Conservation (phyloP, 1,140 invertebrate genomes). For the Thaumatotibia leucotreta region DNA sequence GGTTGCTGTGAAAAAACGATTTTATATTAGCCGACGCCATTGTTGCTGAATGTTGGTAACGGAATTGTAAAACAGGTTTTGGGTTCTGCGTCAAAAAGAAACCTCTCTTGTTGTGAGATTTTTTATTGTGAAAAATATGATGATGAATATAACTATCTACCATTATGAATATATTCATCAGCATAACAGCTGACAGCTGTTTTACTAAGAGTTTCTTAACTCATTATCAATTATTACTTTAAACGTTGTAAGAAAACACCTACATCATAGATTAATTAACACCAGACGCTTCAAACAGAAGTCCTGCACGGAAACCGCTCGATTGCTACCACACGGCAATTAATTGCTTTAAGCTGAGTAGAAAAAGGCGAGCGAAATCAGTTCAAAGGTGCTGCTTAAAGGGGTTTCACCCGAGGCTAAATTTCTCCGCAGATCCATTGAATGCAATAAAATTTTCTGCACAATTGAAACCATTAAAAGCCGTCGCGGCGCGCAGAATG, state of each 20-base stretch:
- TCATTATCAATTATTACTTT: too few relatives aligned
- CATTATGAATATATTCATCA: too few relatives aligned
- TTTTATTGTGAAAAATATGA: too few relatives aligned
- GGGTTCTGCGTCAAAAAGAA: not conserved
- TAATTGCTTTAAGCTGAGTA: not conserved
- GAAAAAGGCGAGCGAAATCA: slow-evolving; percentile 7
- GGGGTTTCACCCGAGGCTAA: slow-evolving; percentile 33
- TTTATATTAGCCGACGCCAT: slow-evolving; percentile 2
- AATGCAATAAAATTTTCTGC: slow-evolving; percentile 71
- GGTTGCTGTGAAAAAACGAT: slow-evolving; percentile 24
- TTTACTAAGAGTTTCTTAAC: too few relatives aligned
- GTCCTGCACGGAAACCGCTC: not conserved
- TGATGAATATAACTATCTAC: too few relatives aligned
- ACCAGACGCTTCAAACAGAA: too few relatives aligned
- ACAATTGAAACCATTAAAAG: slow-evolving; percentile 70
- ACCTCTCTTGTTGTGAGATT: too few relatives aligned
- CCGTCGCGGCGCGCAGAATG: slow-evolving; percentile 49
- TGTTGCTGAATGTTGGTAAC: not conserved
- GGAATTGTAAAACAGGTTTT: not conserved
- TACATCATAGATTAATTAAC: too few relatives aligned
- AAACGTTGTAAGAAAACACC: too few relatives aligned
- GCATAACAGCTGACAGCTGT: too few relatives aligned
- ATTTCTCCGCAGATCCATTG: slow-evolving; percentile 53
- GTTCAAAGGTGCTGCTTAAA: slow-evolving; percentile 25
- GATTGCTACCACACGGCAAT: not conserved